phyloP scores from a whole-genome alignment of 2,797 vertebrate genomes.

The Melanotaenia pygmaea region DNA sequence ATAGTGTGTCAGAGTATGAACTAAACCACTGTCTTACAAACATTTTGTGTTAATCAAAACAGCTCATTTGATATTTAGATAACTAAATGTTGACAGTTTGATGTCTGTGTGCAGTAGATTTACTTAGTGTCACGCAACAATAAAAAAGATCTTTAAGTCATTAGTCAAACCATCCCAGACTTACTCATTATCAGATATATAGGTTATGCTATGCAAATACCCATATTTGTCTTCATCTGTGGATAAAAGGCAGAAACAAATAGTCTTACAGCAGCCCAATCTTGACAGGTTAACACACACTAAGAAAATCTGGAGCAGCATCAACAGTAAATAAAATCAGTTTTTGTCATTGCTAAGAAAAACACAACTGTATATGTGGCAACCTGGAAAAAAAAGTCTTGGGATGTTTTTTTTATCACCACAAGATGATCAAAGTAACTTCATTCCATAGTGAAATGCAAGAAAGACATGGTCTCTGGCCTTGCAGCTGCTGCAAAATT shows the following conservation, averaged over 20 bases:
- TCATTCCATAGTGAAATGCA: conserved; percentile 42
- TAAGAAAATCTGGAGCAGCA: conserved; percentile 16
- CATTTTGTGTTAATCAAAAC: background rate
- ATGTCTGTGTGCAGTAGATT: background rate
- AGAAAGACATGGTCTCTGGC: conserved; percentile 44
- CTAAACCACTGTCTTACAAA: background rate
- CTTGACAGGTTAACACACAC: conserved; percentile 8
- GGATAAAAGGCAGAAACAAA: conserved; percentile 6
- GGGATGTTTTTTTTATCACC: conserved; percentile 10
- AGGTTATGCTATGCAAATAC: conserved; percentile 4
- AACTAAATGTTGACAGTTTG: conserved; percentile 1
- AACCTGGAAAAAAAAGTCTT: conserved; percentile 18
- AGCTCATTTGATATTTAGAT: conserved; percentile 3
- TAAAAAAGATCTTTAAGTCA: background rate
- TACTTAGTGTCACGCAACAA: background rate
- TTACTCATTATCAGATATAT: background rate
- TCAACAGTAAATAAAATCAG: conserved; percentile 3
- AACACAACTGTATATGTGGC: conserved; percentile 27
- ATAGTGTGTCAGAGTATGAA: conserved; percentile 13
- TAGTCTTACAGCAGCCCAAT: background rate
- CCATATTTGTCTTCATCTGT: background rate
- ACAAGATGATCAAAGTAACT: conserved; percentile 49
- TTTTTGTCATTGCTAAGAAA: conserved; percentile 4
- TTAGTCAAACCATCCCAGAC: background rate
- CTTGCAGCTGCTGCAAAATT: conserved; percentile 57